Percentiles rank a stretch among this genome's conserved stretches.
Evolutionary conservation across 2,888 invertebrate genomes (phyloP).

Genomic region (Tiliacea citrago): DNA sequence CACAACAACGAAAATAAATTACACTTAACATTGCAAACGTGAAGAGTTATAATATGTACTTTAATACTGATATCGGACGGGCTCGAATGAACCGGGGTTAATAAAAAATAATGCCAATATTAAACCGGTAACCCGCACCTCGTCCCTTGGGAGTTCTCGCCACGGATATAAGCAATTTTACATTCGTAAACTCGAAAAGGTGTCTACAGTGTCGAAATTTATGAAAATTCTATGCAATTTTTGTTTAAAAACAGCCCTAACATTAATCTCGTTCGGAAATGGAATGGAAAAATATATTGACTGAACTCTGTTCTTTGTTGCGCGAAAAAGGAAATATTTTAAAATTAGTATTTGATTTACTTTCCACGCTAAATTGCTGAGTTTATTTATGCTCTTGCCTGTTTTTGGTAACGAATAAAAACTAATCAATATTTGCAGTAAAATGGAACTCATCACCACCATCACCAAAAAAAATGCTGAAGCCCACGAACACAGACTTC

Average conservation of each 20-base stretch:
- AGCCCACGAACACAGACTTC: no score
- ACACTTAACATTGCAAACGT: conserved; percentile 57
- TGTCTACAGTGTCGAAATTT: conserved; percentile 55
- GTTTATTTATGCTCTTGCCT: conserved; percentile 2
- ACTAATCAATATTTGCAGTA: background rate
- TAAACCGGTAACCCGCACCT: conserved; percentile 74
- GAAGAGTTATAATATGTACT: conserved; percentile 64
- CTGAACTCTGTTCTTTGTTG: conserved; percentile 53
- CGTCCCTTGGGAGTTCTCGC: conserved; percentile 72
- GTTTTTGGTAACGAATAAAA: background rate
- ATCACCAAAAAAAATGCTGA: no score
- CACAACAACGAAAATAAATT: conserved; percentile 60
- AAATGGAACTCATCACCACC: no score
- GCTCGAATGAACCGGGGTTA: conserved; percentile 72
- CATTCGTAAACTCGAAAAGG: conserved; percentile 60
- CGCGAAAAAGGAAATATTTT: conserved; percentile 43
- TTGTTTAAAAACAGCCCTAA: conserved; percentile 51
- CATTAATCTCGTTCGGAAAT: conserved; percentile 58
- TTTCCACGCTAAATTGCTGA: conserved; percentile 8
- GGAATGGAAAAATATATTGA: conserved; percentile 58
- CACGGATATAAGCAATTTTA: conserved; percentile 72
- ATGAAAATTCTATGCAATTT: conserved; percentile 63
- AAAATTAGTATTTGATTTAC: conserved; percentile 49
- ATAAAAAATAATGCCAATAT: conserved; percentile 83
- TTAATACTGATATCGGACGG: conserved; percentile 69